Evolutionary conservation across 1,140 invertebrate species (phyloP), one percentile per base, ranked within the genome.

Genomic region (Leptopilina clavipes): DNA sequence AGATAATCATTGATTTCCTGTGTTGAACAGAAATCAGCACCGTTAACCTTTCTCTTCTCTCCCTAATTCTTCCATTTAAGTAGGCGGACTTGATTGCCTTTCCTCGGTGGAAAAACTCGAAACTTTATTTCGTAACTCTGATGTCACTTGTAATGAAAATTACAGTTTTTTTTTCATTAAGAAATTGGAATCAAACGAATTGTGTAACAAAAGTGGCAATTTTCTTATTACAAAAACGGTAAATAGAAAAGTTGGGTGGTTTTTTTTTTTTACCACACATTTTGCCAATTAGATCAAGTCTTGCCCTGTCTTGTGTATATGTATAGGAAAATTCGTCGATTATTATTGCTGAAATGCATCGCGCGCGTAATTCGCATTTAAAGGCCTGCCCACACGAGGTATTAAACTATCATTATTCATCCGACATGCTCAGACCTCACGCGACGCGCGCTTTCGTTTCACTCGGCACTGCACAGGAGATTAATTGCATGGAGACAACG

Each of bases 371-470:
- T 83, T 78, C 79, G 79, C 81, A 75, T 83, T 83, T 81, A 78
- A n/a, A 82, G 74, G 76, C 81, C 81, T 81, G 71, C 79, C 81
- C 81, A 79, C 81, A 81, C 81, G 76, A 77, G n/a, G n/a, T 78
- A 79, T 79, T 77, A 81, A 81, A 82, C 83, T 84, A 82, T 82
- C 79, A 84, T 84, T 84, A 84, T 84, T 82, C 83, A 84, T 84
- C 80, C 81, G 81, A 82, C 78, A 79, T 80, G 79, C 80, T 81
- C 76, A 75, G 83, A 84, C 83, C 83, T 82, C 81, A 84, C 81
- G 81, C 81, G 81, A 81, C n/a, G n/a, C 79, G 83, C 72, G 74
- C 79, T 82, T 82, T 79, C 65, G 79, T 82, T 83, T 83, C 78
- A 80, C 75, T 76, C 80, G 43, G 74, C 72, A 76, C 77, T 72